These are phyloP conservation scores for Thamnophis elegans DNA, from an alignment of 2,797 vertebrate species.

Conservation along the genomic window DNA sequence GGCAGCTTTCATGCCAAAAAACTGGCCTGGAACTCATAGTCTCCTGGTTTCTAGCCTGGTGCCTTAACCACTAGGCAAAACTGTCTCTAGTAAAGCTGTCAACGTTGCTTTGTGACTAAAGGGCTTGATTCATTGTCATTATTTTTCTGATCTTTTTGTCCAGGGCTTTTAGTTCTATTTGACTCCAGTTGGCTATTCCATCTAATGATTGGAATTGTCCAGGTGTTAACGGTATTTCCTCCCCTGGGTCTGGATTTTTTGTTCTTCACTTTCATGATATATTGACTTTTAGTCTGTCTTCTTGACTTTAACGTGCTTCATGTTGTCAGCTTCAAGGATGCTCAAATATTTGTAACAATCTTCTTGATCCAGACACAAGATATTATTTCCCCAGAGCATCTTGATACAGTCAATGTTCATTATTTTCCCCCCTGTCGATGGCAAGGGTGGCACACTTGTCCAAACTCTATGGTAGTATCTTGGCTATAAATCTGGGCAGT, in stretches of 20 bases:
- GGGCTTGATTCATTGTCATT: background rate
- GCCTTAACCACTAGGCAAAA: too few relatives aligned
- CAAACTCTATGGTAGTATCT: background rate
- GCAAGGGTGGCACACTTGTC: background rate
- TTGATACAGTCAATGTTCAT: background rate
- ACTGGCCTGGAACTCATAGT: too few relatives aligned
- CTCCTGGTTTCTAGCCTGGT: too few relatives aligned
- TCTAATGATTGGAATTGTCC: background rate
- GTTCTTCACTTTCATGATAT: background rate
- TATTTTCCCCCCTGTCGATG: background rate
- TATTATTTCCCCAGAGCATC: background rate
- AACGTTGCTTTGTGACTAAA: background rate
- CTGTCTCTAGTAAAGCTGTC: too few relatives aligned
- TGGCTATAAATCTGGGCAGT: background rate
- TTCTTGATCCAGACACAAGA: background rate
- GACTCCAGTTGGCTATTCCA: background rate
- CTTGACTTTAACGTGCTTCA: background rate
- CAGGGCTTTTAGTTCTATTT: background rate
- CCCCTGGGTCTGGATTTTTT: background rate
- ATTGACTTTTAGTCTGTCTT: background rate
- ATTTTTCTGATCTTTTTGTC: background rate
- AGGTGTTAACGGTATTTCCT: background rate
- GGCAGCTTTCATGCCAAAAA: too few relatives aligned
- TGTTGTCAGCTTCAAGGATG: background rate
- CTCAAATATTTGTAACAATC: background rate